A percentile compares a stretch with the other conserved stretches of the same genome.
Conservation (phyloP, 2,888 invertebrate genomes). For the Melieria picta region DNA sequence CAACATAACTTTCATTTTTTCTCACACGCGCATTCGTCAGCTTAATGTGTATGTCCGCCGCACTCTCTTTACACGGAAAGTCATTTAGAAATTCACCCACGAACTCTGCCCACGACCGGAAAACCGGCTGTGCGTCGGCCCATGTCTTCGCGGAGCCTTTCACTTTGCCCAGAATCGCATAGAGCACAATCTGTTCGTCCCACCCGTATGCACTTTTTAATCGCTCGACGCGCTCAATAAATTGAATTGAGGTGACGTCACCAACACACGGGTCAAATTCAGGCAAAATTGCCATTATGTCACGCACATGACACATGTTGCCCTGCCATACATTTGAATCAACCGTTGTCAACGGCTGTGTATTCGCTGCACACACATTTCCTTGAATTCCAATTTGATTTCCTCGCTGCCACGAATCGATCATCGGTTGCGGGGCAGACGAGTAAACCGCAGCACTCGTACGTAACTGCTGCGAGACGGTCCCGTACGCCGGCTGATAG, state of each 20-base stretch:
- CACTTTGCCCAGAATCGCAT: conserved; percentile 36
- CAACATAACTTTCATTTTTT: conserved; percentile 28
- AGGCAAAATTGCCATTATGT: conserved; percentile 27
- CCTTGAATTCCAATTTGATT: too few relatives aligned
- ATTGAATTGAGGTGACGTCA: conserved; percentile 19
- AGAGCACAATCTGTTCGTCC: conserved; percentile 30
- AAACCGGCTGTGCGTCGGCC: conserved; percentile 34
- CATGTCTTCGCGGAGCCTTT: conserved; percentile 38
- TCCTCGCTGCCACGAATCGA: too few relatives aligned
- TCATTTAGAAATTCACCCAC: conserved; percentile 28
- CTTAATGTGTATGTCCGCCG: conserved; percentile 34
- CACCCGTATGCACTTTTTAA: conserved; percentile 35
- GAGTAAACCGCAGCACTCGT: too few relatives aligned
- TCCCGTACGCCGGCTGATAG: too few relatives aligned
- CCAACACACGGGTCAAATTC: conserved; percentile 18
- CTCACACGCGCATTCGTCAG: conserved; percentile 33
- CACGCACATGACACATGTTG: neutral
- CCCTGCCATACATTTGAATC: too few relatives aligned
- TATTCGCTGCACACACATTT: too few relatives aligned
- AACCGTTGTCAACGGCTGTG: too few relatives aligned
- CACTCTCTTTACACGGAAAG: conserved; percentile 33
- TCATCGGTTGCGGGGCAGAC: too few relatives aligned
- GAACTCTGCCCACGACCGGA: conserved; percentile 30
- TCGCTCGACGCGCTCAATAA: conserved; percentile 33
- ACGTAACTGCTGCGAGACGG: too few relatives aligned